Base-by-base conservation (phyloP, 2,113 vertebrate genomes). In the Elaphurus davidianus region DNA sequence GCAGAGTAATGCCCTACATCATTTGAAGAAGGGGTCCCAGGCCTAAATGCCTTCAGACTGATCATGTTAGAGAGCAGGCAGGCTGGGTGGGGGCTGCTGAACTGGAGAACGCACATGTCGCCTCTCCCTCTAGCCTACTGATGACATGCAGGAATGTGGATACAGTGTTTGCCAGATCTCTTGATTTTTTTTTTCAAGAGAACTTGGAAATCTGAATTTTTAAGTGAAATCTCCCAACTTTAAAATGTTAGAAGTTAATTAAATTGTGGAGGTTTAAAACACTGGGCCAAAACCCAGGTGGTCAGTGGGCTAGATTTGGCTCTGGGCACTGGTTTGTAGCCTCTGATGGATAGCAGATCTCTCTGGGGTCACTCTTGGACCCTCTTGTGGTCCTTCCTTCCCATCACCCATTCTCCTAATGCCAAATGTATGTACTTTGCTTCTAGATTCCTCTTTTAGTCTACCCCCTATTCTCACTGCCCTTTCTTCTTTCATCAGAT, bases 401-500 rank as follows among this genome's bases (percentile, higher is more conserved):
- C 57, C 23, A 52, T 84, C n/a, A 27, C 57, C 62, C 27, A 7
- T 45, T 81, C 19, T 52, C 71, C 40, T 64, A 54, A 10, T 13
- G 60, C 15, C 54, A 45, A 6, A 16, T 33, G 30, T 4, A 25
- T 4, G 2, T 21, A 54, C 50, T 47, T 79, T 83, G 92, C 83
- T 47, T 59, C 15, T 7, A n/a, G 64, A 25, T 52, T 79, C n/a
- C 62, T 78, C 50, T 55, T 60, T 19, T 28, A 30, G 55, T 57
- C 55, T 76, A 4, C 1, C 16, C 54, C 40, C 21, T 88, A 76
- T 7, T 62, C 92, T 98, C 93, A 91, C 45, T n/a, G 55, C 79
- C 78, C 3, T 0, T 14, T 96, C 57, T 67, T 90, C 62, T 83
- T 89, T 88, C 88, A 96, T 36, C 93, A 99, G 99, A 99, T 98